Percentiles rank a stretch among this genome's conserved stretches.
These are phyloP conservation scores for Pelusios castaneus DNA, from an alignment of 2,113 vertebrate species.

Conservation along the genomic window DNA sequence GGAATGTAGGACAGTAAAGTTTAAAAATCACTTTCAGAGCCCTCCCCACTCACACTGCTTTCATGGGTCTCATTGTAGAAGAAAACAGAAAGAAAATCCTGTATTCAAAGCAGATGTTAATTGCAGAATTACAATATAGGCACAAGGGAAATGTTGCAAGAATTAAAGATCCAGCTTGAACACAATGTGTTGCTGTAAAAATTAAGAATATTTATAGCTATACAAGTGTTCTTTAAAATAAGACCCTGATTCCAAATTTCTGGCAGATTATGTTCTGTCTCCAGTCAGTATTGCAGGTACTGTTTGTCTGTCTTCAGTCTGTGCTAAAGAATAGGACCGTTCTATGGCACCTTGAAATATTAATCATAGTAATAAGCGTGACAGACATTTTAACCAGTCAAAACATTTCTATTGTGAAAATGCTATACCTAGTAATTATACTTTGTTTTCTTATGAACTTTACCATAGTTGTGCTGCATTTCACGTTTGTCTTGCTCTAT, in stretches of 20 bases:
- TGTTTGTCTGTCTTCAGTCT: constrained; percentile 1
- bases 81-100: constrained; percentile 62
- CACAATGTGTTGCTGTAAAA: constrained; percentile 62
- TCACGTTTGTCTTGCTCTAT: background rate
- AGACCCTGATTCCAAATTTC: constrained; percentile 54
- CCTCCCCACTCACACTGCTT: constrained; percentile 11
- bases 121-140: constrained; percentile 51
- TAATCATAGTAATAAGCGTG: background rate
- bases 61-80: constrained; percentile 44
- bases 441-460: constrained; percentile 7
- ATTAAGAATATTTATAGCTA: constrained; percentile 66
- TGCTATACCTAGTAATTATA: background rate
- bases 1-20: constrained; percentile 77
- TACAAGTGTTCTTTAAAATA: constrained; percentile 59
- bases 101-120: constrained; percentile 60
- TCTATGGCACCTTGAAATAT: constrained; percentile 35
- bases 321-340: background rate
- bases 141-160: constrained; percentile 61
- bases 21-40: constrained; percentile 59
- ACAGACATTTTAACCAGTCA: background rate
- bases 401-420: constrained; percentile 2
- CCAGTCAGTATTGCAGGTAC: constrained; percentile 4
- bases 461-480: background rate
- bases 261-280: constrained; percentile 62
- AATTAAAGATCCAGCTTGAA: constrained; percentile 70